These are phyloP conservation scores for Leptestheria dahalacensis DNA, from an alignment of 1,140 invertebrate genomes.

Conservation along the genomic window DNA sequence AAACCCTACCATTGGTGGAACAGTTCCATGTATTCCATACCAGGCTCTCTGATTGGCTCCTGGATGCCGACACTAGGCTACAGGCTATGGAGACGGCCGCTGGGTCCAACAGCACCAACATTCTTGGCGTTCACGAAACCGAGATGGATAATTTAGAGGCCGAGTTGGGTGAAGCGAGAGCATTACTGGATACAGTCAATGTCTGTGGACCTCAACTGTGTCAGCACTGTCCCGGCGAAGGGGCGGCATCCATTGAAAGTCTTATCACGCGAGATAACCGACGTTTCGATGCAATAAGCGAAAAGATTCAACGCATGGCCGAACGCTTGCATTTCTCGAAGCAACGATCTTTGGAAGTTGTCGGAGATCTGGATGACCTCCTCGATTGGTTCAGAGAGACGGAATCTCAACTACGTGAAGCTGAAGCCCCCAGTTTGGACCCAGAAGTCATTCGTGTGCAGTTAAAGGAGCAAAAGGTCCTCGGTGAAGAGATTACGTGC, in stretches of 20 bases:
- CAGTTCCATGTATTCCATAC: conserved; percentile 84
- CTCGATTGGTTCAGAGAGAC: conserved; percentile 91
- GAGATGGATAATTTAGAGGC: conserved; percentile 67
- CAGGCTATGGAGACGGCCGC: conserved; percentile 32
- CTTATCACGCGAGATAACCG: conserved; percentile 81
- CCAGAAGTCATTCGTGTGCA: conserved; percentile 76
- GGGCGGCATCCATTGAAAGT: conserved; percentile 79
- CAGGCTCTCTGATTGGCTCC: conserved; percentile 80
- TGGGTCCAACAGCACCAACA: conserved; percentile 20
- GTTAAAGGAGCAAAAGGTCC: conserved; percentile 79
- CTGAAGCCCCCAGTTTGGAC: conserved; percentile 77
- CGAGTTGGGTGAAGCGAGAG: conserved; percentile 60
- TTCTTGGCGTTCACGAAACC: conserved; percentile 46
- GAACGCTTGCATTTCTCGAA: conserved; percentile 82
- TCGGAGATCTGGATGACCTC: conserved; percentile 85
- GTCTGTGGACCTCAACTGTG: conserved; percentile 83
- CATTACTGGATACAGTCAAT: conserved; percentile 76
- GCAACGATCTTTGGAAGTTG: conserved; percentile 68
- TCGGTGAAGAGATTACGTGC: conserved; percentile 88
- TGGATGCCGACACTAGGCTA: conserved; percentile 71
- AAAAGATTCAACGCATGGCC: conserved; percentile 84
- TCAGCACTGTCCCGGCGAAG: conserved; percentile 57
- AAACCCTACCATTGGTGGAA: conserved; percentile 78
- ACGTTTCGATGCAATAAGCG: conserved; percentile 82
- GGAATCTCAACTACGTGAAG: conserved; percentile 62